Conservation (phyloP, 1,140 invertebrate genomes). For the Aphaenogaster rudis region DNA sequence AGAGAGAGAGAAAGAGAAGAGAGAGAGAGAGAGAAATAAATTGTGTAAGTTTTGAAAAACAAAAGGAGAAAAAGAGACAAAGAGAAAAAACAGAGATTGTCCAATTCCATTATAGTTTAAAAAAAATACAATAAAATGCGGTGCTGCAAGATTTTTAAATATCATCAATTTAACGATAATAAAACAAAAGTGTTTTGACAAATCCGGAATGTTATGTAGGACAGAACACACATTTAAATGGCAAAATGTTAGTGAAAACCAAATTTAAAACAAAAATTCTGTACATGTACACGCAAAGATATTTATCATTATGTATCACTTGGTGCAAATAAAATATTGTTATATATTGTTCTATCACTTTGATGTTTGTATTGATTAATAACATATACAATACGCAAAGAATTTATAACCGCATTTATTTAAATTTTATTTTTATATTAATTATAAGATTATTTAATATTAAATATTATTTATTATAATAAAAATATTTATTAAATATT, state of each 20-base stretch:
- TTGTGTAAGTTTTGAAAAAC: background rate
- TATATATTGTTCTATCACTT: slow-evolving; percentile 13
- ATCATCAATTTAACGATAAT: background rate
- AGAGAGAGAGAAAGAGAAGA: no score
- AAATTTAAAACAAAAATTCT: background rate
- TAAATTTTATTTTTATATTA: no score
- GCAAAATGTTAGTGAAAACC: background rate
- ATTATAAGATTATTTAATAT: no score
- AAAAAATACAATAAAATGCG: no score
- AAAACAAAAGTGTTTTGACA: slow-evolving; percentile 1
- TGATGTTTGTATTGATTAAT: slow-evolving; percentile 16
- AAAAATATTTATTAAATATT: no score
- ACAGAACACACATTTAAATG: background rate
- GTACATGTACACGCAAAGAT: background rate
- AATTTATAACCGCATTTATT: background rate
- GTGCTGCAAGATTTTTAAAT: background rate
- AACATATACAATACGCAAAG: background rate
- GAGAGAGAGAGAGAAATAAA: background rate
- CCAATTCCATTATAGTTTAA: background rate
- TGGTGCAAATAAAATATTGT: slow-evolving; percentile 5
- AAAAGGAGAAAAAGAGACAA: background rate
- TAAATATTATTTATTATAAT: no score
- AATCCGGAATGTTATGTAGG: background rate
- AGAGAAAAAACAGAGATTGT: background rate
- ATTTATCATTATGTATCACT: background rate